Conservation (phyloP, 2,888 invertebrate genomes). For the Melinopterus prodromus region DNA sequence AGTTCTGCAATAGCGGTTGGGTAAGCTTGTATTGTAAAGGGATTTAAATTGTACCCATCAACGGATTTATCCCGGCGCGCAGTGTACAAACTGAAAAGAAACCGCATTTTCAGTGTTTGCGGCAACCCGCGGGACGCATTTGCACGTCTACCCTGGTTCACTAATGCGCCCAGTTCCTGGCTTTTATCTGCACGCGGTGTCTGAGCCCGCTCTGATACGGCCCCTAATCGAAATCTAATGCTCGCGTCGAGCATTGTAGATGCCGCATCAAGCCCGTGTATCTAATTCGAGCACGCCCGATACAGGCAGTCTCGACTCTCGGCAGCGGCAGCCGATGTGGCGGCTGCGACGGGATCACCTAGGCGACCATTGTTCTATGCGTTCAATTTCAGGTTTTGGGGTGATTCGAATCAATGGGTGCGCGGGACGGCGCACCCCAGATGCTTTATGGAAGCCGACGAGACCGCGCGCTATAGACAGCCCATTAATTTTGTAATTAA, state of each 20-base stretch:
- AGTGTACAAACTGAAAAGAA: not conserved
- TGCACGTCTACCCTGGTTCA: not conserved
- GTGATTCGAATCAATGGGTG: not conserved
- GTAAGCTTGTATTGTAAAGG: not conserved
- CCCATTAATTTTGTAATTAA: constrained; percentile 19
- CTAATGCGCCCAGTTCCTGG: not conserved
- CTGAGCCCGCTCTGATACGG: not conserved
- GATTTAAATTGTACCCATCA: not conserved
- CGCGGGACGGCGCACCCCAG: not conserved
- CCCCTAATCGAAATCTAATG: not conserved
- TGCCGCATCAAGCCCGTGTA: not conserved
- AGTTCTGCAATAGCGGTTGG: too few relatives aligned
- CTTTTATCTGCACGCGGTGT: not conserved
- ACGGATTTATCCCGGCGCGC: not conserved
- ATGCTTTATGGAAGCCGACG: not conserved
- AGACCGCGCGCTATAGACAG: constrained; percentile 4
- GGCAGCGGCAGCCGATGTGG: too few relatives aligned
- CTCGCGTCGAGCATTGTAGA: not conserved
- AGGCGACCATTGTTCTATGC: not conserved
- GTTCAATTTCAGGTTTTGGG: not conserved
- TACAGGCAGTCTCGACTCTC: too few relatives aligned
- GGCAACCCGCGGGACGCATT: not conserved
- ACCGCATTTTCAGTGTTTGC: not conserved
- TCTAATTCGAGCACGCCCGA: not conserved
- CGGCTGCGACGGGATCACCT: not conserved